Conservation (phyloP, 2,113 vertebrate genomes). For the Atherinomorus stipes region DNA sequence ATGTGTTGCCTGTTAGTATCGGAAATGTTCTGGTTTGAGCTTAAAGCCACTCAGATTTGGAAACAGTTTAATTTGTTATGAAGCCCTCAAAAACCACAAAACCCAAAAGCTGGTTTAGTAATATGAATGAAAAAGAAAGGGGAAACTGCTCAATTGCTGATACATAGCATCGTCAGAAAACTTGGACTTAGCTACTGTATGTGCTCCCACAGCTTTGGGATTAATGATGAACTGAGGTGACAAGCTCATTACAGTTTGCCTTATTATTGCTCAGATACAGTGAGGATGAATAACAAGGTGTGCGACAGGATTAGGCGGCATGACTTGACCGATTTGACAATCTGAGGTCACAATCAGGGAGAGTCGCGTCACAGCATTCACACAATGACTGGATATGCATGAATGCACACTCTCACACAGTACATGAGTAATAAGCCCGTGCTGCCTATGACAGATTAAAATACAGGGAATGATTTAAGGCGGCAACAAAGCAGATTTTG, state of each 20-base stretch:
- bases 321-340: not conserved
- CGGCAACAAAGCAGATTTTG: not conserved
- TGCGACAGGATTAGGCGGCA: slow-evolving; percentile 1
- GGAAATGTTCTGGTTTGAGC: not conserved
- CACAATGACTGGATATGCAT: not conserved
- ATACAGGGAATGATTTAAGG: not conserved
- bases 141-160: too few species aligned
- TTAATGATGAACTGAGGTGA: not conserved
- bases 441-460: slow-evolving; percentile 14
- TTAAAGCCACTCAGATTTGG: not conserved
- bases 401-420: not conserved
- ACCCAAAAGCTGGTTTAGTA: too few species aligned
- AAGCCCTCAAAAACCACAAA: too few species aligned
- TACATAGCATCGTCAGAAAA: not conserved
- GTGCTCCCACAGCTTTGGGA: not conserved
- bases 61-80: not conserved
- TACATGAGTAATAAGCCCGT: slow-evolving; percentile 16
- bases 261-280: not conserved
- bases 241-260: not conserved
- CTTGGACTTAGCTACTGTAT: too few species aligned
- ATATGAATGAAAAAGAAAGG: too few species aligned
- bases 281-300: slow-evolving; percentile 15
- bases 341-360: slow-evolving; percentile 13
- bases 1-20: not conserved
- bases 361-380: slow-evolving; percentile 1